Percentiles rank a stretch among this genome's conserved stretches.
phyloP scores from a whole-genome alignment of 2,888 invertebrate species.

The Chaetogeoica ovagalla region DNA sequence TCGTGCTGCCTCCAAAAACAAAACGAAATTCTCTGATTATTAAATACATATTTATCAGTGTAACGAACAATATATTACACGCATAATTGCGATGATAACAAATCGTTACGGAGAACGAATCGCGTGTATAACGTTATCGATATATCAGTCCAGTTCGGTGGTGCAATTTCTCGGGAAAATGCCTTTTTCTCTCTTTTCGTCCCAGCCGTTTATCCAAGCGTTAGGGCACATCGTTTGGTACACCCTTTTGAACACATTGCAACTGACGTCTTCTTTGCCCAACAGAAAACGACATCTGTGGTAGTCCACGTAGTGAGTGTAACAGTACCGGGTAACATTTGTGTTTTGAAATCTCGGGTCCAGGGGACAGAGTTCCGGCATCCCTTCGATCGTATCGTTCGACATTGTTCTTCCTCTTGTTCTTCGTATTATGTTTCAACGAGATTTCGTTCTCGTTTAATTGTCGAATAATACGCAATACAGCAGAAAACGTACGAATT shows the following conservation, averaged over 20 bases:
- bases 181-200: slow-evolving; percentile 75
- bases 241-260: slow-evolving; percentile 85
- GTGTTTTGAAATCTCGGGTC: slow-evolving; percentile 53
- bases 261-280: slow-evolving; percentile 80
- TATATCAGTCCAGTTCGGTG: slow-evolving; percentile 13
- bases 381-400: background rate
- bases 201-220: slow-evolving; percentile 86
- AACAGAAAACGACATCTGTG: slow-evolving; percentile 87
- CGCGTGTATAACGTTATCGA: background rate
- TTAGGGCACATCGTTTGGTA: slow-evolving; percentile 82
- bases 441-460: too few species aligned
- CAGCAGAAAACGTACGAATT: too few species aligned
- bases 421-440: background rate
- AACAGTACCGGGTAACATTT: slow-evolving; percentile 65
- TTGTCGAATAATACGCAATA: too few species aligned
- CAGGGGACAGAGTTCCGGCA: background rate
- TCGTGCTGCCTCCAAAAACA: too few species aligned
- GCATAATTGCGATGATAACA: too few species aligned
- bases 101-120: background rate
- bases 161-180: slow-evolving; percentile 67
- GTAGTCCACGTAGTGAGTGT: slow-evolving; percentile 26
- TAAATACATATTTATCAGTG: too few species aligned
- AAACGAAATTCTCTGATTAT: too few species aligned
- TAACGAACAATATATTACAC: too few species aligned
- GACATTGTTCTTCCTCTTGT: background rate